phyloP scores from a whole-genome alignment of 2,888 invertebrate species.

The Onchidella celtica region DNA sequence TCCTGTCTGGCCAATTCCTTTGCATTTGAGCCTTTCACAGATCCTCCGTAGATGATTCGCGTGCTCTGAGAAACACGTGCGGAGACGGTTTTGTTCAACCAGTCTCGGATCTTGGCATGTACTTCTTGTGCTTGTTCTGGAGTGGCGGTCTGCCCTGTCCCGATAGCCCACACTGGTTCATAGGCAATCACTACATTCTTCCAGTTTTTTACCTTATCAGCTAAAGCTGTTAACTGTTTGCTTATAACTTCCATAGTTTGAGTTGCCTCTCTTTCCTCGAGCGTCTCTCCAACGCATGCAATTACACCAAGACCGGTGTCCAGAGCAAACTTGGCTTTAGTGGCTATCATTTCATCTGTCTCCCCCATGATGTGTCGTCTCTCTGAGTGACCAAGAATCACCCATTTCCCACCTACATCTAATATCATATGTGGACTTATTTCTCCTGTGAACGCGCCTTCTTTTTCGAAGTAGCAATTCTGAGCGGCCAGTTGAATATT shows the following conservation, averaged over 20 bases:
- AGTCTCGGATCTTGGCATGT: slow-evolving; percentile 92
- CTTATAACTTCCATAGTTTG: slow-evolving; percentile 97
- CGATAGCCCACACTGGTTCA: slow-evolving; percentile 99
- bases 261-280: slow-evolving; percentile 95
- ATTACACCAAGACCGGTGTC: slow-evolving; percentile 84
- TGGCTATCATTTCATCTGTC: slow-evolving; percentile 85
- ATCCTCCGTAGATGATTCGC: slow-evolving; percentile 97
- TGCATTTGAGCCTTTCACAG: slow-evolving; percentile 95
- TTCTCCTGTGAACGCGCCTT: slow-evolving; percentile 98
- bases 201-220: slow-evolving; percentile 84
- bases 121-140: slow-evolving; percentile 91
- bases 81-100: slow-evolving; percentile 90
- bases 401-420: slow-evolving; percentile 95
- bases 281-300: slow-evolving; percentile 97
- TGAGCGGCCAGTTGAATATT: slow-evolving; percentile 92
- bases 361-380: slow-evolving; percentile 96
- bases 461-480: slow-evolving; percentile 94
- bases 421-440: slow-evolving; percentile 97
- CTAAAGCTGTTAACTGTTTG: slow-evolving; percentile 92
- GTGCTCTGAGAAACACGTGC: slow-evolving; percentile 87
- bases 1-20: slow-evolving; percentile 92
- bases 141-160: slow-evolving; percentile 98
- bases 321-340: slow-evolving; percentile 79
- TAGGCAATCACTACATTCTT: slow-evolving; percentile 97
- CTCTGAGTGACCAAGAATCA: slow-evolving; percentile 98